Evolutionary conservation across 2,888 invertebrate species (phyloP).

Genomic region (Disparrhopalites patrizii): DNA sequence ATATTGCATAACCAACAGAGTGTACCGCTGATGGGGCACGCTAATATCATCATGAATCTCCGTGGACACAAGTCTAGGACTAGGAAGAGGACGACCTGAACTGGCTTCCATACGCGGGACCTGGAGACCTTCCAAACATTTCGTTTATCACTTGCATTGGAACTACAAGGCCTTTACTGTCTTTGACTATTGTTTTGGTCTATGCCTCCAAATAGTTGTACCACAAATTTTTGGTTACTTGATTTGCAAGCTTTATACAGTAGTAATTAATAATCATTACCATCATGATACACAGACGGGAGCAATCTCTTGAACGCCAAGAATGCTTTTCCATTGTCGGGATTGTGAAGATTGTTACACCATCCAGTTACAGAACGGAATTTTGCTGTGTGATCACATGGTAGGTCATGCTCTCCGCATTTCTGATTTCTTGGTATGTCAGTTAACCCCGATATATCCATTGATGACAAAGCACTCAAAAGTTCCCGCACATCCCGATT

Average conservation of each 20-base stretch:
- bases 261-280: conserved; percentile 43
- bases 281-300: conserved; percentile 54
- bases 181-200: too few species aligned
- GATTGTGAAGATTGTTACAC: conserved; percentile 55
- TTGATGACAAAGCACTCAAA: conserved; percentile 53
- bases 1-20: conserved; percentile 58
- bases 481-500: conserved; percentile 52
- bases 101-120: conserved; percentile 32
- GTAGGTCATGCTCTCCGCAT: conserved; percentile 54
- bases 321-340: conserved; percentile 53
- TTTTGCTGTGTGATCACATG: conserved; percentile 55
- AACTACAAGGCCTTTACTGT: too few species aligned
- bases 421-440: conserved; percentile 52
- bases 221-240: too few species aligned
- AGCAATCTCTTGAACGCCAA: conserved; percentile 52
- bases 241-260: too few species aligned
- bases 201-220: too few species aligned
- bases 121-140: conserved; percentile 31
- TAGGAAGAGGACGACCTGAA: conserved; percentile 52
- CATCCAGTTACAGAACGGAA: conserved; percentile 54
- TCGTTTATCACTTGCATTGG: not conserved
- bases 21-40: conserved; percentile 54
- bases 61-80: conserved; percentile 55
- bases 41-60: conserved; percentile 54
- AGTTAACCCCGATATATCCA: conserved; percentile 53